Evolutionary conservation across 2,888 invertebrate species (phyloP).

Genomic region (Euzophera pinguis): DNA sequence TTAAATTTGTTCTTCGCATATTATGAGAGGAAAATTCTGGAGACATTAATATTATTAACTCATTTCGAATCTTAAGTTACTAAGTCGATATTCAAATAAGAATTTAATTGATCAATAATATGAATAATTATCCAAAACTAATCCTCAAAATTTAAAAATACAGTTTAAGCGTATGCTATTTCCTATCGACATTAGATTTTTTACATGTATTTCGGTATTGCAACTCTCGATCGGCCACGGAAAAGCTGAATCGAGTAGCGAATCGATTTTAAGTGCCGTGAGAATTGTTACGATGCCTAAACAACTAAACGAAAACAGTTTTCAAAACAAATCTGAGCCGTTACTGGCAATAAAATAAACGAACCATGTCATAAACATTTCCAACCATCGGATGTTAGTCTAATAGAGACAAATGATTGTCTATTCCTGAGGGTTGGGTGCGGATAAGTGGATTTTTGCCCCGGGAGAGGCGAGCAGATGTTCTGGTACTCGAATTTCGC

Average conservation of each 20-base stretch:
- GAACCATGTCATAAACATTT: slow-evolving; percentile 25
- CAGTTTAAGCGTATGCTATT: too few relatives aligned
- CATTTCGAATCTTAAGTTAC: too few relatives aligned
- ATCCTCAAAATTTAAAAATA: too few relatives aligned
- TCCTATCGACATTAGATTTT: slow-evolving; percentile 12
- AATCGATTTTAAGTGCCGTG: slow-evolving; percentile 36
- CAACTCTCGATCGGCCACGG: slow-evolving; percentile 38
- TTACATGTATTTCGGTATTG: slow-evolving; percentile 14
- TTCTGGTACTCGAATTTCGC: slow-evolving; percentile 28
- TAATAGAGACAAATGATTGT: slow-evolving; percentile 46
- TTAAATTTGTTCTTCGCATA: too few relatives aligned
- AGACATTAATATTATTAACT: too few relatives aligned
- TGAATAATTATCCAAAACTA: too few relatives aligned
- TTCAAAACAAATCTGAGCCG: slow-evolving; percentile 27
- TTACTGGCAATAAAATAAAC: slow-evolving; percentile 28
- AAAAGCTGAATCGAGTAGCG: slow-evolving; percentile 37
- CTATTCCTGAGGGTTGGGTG: slow-evolving; percentile 21
- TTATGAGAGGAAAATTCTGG: too few relatives aligned
- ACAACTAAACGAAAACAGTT: slow-evolving; percentile 23
- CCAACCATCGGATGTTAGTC: slow-evolving; percentile 24
- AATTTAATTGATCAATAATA: too few relatives aligned
- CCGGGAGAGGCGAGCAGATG: slow-evolving; percentile 54
- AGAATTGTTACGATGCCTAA: slow-evolving; percentile 31
- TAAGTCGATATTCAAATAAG: too few relatives aligned
- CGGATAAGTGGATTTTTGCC: slow-evolving; percentile 29